phyloP scores from a whole-genome alignment of 1,140 invertebrate species.

The Micrasema longulum region DNA sequence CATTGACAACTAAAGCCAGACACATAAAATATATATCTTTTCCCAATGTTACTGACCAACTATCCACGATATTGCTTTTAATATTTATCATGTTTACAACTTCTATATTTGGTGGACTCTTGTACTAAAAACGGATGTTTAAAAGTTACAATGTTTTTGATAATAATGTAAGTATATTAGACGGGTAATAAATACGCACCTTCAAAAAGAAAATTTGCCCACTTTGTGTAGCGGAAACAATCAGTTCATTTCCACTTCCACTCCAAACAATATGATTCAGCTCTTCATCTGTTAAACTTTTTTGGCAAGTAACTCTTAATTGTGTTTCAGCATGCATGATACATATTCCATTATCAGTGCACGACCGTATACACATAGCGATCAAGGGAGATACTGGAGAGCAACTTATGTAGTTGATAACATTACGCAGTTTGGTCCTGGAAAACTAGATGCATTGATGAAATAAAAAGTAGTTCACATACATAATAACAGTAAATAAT shows the following conservation, averaged over 20 bases:
- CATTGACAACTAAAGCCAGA: slow-evolving; percentile 29
- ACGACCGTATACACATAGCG: slow-evolving; percentile 56
- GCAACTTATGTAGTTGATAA: slow-evolving; percentile 51
- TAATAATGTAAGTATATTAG: neutral
- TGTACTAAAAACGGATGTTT: slow-evolving; percentile 11
- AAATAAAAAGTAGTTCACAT: too few species aligned
- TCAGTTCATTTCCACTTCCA: slow-evolving; percentile 58
- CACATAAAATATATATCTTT: slow-evolving; percentile 34
- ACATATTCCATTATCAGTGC: slow-evolving; percentile 60
- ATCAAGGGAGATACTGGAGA: slow-evolving; percentile 61
- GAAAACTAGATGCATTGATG: slow-evolving; percentile 31
- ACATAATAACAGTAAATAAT: too few species aligned
- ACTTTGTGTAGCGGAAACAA: slow-evolving; percentile 60
- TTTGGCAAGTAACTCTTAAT: slow-evolving; percentile 39
- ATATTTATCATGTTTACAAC: slow-evolving; percentile 29
- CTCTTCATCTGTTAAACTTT: slow-evolving; percentile 62
- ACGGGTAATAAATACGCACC: slow-evolving; percentile 53
- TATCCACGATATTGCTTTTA: slow-evolving; percentile 17
- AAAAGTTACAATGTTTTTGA: neutral
- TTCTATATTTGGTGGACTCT: slow-evolving; percentile 24
- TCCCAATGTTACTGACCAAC: slow-evolving; percentile 21
- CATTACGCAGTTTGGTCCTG: slow-evolving; percentile 34
- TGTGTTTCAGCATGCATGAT: slow-evolving; percentile 45
- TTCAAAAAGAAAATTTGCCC: slow-evolving; percentile 64
- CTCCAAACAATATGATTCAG: slow-evolving; percentile 61